phyloP scores from a whole-genome alignment of 2,113 vertebrate genomes.

The Hippolais icterina region DNA sequence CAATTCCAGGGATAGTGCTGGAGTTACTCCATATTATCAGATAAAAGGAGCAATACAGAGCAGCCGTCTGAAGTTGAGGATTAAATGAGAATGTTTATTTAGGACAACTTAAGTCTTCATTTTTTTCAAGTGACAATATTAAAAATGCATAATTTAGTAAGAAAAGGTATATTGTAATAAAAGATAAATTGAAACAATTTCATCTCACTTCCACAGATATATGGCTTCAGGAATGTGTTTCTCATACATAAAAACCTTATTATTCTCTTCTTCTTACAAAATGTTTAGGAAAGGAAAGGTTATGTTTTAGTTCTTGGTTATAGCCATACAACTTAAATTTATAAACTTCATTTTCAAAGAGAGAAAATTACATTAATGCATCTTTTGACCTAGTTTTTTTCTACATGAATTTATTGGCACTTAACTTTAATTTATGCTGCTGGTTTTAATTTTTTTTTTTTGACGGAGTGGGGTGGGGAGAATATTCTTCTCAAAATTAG shows the following conservation, averaged over 20 bases:
- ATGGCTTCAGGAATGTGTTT: neutral
- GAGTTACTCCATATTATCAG: neutral
- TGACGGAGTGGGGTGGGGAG: neutral
- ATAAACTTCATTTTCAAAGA: neutral
- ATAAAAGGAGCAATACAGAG: neutral
- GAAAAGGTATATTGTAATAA: neutral
- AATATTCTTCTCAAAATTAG: neutral
- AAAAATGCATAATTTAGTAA: neutral
- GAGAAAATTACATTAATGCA: neutral
- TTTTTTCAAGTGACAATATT: neutral
- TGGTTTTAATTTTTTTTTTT: neutral
- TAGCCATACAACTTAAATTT: neutral
- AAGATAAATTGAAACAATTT: neutral
- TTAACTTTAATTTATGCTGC: neutral
- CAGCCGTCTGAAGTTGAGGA: neutral
- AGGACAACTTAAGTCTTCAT: neutral
- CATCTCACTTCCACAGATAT: neutral
- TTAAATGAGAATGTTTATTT: constrained; percentile 1
- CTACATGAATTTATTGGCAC: neutral
- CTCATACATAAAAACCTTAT: neutral
- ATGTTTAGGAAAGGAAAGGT: neutral
- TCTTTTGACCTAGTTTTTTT: constrained; percentile 1
- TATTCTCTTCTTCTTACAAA: neutral
- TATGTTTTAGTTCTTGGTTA: neutral
- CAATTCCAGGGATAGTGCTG: neutral